Percentiles rank a stretch among this genome's conserved stretches.
phyloP scores from a whole-genome alignment of 2,888 invertebrate genomes.

The Thelaira solivaga region DNA sequence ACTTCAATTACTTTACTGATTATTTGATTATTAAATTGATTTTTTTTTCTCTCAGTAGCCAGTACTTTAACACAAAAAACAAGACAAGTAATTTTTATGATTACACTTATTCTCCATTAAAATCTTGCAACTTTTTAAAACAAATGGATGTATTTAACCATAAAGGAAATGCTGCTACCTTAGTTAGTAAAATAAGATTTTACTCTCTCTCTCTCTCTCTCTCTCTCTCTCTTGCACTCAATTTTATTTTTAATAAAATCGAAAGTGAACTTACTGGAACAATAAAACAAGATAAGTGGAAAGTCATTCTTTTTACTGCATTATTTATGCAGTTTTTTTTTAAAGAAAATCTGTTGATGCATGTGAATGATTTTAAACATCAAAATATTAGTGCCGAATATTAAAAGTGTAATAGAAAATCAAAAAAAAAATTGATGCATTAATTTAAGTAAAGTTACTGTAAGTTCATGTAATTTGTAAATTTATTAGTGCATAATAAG shows the following conservation, averaged over 20 bases:
- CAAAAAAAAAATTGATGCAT: not conserved
- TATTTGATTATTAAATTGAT: too few relatives aligned
- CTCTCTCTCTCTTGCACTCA: too few relatives aligned
- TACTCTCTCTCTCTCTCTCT: too few relatives aligned
- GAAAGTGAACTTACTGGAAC: not conserved
- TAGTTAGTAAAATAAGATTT: too few relatives aligned
- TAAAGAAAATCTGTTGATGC: conserved; percentile 21
- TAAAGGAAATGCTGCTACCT: conserved; percentile 9
- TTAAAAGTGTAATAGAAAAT: not conserved
- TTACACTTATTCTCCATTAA: too few relatives aligned
- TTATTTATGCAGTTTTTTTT: not conserved
- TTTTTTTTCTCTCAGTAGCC: too few relatives aligned
- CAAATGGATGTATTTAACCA: not conserved
- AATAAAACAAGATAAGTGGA: not conserved
- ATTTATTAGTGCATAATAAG: too few relatives aligned
- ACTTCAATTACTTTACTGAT: too few relatives aligned
- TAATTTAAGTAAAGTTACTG: not conserved
- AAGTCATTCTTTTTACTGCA: not conserved
- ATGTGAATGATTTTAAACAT: conserved; percentile 20
- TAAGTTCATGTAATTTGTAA: too few relatives aligned
- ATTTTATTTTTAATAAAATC: conserved; percentile 5
- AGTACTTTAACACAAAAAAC: too few relatives aligned
- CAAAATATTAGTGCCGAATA: not conserved
- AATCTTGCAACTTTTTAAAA: not conserved
- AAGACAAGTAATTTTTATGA: too few relatives aligned